Conservation (phyloP, 2,113 vertebrate species). For the Nibea coibor region DNA sequence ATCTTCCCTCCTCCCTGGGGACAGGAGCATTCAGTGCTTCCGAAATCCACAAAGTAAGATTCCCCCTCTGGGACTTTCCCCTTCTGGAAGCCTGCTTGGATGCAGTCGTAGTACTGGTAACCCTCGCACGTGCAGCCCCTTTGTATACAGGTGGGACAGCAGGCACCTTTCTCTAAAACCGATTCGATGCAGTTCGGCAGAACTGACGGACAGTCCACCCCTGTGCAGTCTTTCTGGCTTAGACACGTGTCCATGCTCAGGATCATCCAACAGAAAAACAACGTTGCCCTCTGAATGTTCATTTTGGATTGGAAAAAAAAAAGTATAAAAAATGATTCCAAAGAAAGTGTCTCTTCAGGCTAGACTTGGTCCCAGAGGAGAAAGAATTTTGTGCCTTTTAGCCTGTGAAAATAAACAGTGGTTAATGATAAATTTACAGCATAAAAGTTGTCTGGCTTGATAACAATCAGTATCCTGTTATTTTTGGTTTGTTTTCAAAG, state of each 20-base stretch:
- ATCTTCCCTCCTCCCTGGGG: slow-evolving; percentile 93
- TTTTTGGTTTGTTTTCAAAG: slow-evolving; percentile 26
- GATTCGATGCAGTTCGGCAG: slow-evolving; percentile 91
- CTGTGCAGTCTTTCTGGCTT: slow-evolving; percentile 88
- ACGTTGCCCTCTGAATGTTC: slow-evolving; percentile 60
- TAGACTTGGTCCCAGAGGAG: slow-evolving; percentile 32
- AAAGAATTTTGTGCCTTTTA: slow-evolving; percentile 13
- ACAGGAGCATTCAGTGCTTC: slow-evolving; percentile 95
- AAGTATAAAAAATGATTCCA: not conserved
- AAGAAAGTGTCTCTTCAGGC: slow-evolving; percentile 29
- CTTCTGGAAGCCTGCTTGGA: slow-evolving; percentile 88
- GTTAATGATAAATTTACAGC: slow-evolving; percentile 39
- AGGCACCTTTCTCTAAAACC: slow-evolving; percentile 83
- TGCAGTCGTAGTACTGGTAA: slow-evolving; percentile 97
- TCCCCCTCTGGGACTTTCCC: slow-evolving; percentile 93
- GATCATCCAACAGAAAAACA: slow-evolving; percentile 63
- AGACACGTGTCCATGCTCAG: slow-evolving; percentile 53
- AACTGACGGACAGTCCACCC: slow-evolving; percentile 84
- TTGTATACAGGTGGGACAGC: slow-evolving; percentile 89
- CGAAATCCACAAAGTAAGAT: slow-evolving; percentile 96
- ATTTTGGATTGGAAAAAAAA: slow-evolving; percentile 71
- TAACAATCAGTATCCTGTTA: slow-evolving; percentile 8
- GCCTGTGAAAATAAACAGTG: slow-evolving; percentile 64
- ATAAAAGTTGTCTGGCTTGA: slow-evolving; percentile 8
- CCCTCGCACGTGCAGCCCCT: slow-evolving; percentile 92